Base-by-base conservation (phyloP, 2,888 invertebrate genomes). In the Thereva unica region DNA sequence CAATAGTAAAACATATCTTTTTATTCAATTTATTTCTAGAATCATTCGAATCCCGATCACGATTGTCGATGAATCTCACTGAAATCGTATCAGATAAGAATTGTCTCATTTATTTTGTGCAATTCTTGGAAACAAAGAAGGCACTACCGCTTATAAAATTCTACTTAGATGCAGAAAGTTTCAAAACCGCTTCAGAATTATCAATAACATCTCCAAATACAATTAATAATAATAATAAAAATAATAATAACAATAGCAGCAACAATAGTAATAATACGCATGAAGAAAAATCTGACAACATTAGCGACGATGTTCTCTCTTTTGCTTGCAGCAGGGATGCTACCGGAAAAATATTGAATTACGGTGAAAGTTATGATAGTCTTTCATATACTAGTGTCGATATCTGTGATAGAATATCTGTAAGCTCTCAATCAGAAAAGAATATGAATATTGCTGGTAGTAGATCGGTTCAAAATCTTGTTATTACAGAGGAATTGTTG, bases 81-180 rank as follows among this genome's bases (percentile, higher is more conserved):
- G 90, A 94, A 75, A 87, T 93, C 71, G 83, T 96, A 10, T 81
- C 84, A 37, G 92, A 93, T 79, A 90, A 90, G 77, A 87, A 87
- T 76, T 91, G 91, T 66, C 82, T 95, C 37, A 88, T 89, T 54
- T 92, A 92, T 80, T 92, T 95, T 78, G 85, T 93, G 65, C 92
- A 93, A 75, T 96, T 87, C 79, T 86, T 96, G 86, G 92, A 94
- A 75, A 84, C 87, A n/a, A 85, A 87, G 71, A 87, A 87, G 67
- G 86, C 87, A 64, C 80, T 88, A 65, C 80, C 85, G 23, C 82
- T 89, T 41, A 84, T 92, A 1, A 88, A 88, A 77, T 90, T 91
- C 78, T 92, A 89, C 87, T 77, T 91, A 71, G 92, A 92, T 74
- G 85, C 90, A 52, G 89, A 91, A 75, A 85, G 86, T 73, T 87